Evolutionary conservation across 2,113 vertebrate species (phyloP).

Genomic region (Ammospiza nelsoni): DNA sequence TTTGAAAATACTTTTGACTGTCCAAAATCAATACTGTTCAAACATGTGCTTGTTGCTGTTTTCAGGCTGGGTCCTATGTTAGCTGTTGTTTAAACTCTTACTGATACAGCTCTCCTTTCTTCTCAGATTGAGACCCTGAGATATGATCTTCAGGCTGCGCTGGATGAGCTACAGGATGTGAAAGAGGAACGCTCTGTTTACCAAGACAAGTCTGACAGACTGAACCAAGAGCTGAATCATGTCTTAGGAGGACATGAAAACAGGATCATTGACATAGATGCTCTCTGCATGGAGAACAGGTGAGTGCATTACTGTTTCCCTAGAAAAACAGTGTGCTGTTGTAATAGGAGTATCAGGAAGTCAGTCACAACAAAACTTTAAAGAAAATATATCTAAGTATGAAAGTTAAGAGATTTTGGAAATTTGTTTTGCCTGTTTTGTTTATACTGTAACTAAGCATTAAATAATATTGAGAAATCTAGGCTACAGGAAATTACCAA

Average conservation of each 20-base stretch:
- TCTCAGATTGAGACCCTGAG: slow-evolving; percentile 88
- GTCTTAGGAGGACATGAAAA: slow-evolving; percentile 88
- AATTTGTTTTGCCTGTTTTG: not conserved
- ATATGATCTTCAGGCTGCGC: slow-evolving; percentile 84
- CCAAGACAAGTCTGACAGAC: slow-evolving; percentile 91
- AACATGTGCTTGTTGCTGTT: not conserved
- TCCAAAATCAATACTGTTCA: not conserved
- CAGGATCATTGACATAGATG: slow-evolving; percentile 91
- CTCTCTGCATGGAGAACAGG: slow-evolving; percentile 98
- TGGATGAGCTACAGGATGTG: slow-evolving; percentile 92
- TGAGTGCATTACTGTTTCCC: slow-evolving; percentile 18
- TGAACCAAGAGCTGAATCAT: slow-evolving; percentile 94
- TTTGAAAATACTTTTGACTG: not conserved
- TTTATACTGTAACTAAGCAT: not conserved
- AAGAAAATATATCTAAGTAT: not conserved
- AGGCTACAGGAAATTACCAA: not conserved
- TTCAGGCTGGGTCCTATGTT: not conserved
- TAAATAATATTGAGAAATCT: not conserved
- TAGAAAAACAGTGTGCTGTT: not conserved
- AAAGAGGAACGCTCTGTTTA: slow-evolving; percentile 90
- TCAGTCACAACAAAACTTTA: not conserved
- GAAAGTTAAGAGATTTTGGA: not conserved
- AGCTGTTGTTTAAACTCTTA: not conserved
- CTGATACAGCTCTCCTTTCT: not conserved
- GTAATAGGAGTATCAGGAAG: not conserved